phyloP scores from a whole-genome alignment of 2,113 vertebrate genomes.

The Propithecus coquereli region DNA sequence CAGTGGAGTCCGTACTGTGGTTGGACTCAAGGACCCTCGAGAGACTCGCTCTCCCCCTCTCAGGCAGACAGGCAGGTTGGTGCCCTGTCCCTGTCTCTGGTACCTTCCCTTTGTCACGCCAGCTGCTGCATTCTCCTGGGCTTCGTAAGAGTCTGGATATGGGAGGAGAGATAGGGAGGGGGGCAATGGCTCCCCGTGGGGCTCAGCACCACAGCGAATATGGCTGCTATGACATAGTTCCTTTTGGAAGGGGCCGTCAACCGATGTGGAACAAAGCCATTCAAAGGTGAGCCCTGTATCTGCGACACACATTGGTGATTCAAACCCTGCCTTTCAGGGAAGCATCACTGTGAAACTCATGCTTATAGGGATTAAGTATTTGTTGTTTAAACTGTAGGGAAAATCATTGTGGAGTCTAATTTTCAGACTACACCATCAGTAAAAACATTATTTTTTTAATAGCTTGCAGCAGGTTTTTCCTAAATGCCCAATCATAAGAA shows the following conservation, averaged over 20 bases:
- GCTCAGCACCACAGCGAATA: too few relatives aligned
- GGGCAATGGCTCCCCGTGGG: neutral
- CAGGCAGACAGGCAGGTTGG: neutral
- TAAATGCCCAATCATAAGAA: neutral
- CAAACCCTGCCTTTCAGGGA: neutral
- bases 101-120: neutral
- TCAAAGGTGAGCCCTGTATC: neutral
- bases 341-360: neutral
- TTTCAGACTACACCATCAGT: neutral
- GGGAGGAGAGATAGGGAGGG: neutral
- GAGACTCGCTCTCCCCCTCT: neutral
- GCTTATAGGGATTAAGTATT: neutral
- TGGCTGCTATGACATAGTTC: neutral
- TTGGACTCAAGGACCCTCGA: neutral
- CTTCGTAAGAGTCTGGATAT: neutral
- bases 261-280: neutral
- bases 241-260: neutral
- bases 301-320: too few relatives aligned
- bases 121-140: too few relatives aligned
- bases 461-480: neutral
- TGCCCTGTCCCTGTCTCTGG: neutral
- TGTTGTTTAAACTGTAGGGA: neutral
- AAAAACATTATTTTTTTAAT: neutral
- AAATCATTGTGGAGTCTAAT: too few relatives aligned
- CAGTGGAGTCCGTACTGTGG: neutral